Evolutionary conservation across 1,140 invertebrate species (phyloP).

Genomic region (Eubasilissa regina): DNA sequence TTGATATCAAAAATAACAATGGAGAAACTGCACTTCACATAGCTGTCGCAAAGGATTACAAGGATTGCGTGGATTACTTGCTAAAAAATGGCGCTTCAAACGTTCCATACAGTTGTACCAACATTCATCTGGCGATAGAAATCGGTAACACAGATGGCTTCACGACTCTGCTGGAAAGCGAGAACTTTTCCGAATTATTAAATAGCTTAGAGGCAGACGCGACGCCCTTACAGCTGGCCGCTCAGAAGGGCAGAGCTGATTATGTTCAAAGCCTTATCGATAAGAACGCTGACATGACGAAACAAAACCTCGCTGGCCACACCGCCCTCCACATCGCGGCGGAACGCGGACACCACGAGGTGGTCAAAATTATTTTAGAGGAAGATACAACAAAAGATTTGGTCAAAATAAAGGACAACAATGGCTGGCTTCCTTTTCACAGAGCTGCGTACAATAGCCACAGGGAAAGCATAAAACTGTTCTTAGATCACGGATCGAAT

Average conservation of each 20-base stretch:
- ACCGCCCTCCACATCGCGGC: slow-evolving; percentile 78
- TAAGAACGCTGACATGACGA: slow-evolving; percentile 69
- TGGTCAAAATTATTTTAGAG: slow-evolving; percentile 72
- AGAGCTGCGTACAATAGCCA: slow-evolving; percentile 75
- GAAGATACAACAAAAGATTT: slow-evolving; percentile 70
- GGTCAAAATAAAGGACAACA: slow-evolving; percentile 69
- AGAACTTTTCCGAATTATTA: slow-evolving; percentile 61
- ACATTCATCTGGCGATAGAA: slow-evolving; percentile 69
- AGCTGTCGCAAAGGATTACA: slow-evolving; percentile 68
- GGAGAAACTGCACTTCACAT: slow-evolving; percentile 73
- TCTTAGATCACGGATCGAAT: slow-evolving; percentile 75
- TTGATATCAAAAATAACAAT: slow-evolving; percentile 67
- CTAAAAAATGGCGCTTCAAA: slow-evolving; percentile 69
- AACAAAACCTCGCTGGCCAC: slow-evolving; percentile 65
- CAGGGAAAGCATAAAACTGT: slow-evolving; percentile 72
- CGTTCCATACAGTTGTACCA: slow-evolving; percentile 64
- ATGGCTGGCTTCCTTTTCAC: slow-evolving; percentile 76
- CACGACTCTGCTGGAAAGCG: slow-evolving; percentile 64
- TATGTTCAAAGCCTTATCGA: no score
- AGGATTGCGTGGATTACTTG: slow-evolving; percentile 69
- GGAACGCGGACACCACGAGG: slow-evolving; percentile 68
- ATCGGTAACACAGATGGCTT: slow-evolving; percentile 66
- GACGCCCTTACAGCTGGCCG: slow-evolving; percentile 80
- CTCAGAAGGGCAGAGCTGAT: slow-evolving; percentile 78
- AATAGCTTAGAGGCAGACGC: slow-evolving; percentile 66